Base-by-base conservation (phyloP, 2,797 vertebrate species). In the Percopsis omiscomaycus region DNA sequence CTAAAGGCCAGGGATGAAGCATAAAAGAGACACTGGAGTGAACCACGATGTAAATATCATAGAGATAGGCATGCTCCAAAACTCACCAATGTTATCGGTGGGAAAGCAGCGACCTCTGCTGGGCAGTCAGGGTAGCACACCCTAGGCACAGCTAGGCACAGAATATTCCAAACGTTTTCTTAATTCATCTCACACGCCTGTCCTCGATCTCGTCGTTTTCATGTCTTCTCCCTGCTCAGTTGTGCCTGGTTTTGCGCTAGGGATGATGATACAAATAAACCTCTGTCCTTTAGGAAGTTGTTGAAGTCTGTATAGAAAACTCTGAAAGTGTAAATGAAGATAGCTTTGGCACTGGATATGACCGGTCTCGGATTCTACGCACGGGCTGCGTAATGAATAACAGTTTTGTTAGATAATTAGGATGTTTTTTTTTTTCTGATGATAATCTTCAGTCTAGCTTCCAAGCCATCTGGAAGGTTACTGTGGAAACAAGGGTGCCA, bases 401-500 rank as follows among this genome's bases (percentile, higher is more conserved):
- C 37, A 48, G 67, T 64, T 66, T 73, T 45, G 14, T 69, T 67
- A 55, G 28, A 77, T 14, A 28, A 12, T 72, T 52, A 51, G 46
- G 56, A 75, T 73, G 74, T 61, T 11, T 42, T 62, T 59, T 62
- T 64, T 83, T 84, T 60, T n/a, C 45, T 29, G 73, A 82, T 69
- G 29, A 64, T 6, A 72, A 85, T 84, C 80, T 84, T 82, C 80
- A 68, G 77, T 58, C 50, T 66, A 84, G 89, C 89, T 87, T 89
- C 90, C 83, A 90, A 93, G 93, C 92, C 94, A 95, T 94, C 93
- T 94, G 94, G 93, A 93, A 89, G 88, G 93, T 94, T 95, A 91
- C 93, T 93, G 92, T 84, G 82, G 92, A 94, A 95, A 95, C 90
- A 81, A 89, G 88, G 90, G 93, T 93, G 90, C 93, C 94, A 97